A percentile compares a stretch with the other conserved stretches of the same genome.
Evolutionary conservation across 2,797 vertebrate genomes (phyloP).

Genomic region (Oreochromis grahami): DNA sequence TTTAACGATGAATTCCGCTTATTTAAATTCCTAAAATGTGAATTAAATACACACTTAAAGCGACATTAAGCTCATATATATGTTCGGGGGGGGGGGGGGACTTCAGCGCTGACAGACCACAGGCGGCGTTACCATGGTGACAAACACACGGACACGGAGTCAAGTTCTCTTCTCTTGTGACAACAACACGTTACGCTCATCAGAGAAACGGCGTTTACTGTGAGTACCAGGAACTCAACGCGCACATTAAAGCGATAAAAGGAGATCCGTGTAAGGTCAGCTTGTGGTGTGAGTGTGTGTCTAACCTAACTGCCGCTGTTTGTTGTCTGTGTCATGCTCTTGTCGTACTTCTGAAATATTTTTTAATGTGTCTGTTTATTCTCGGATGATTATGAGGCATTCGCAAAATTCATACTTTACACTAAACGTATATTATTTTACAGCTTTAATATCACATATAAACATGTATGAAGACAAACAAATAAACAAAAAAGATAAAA

Average conservation of each 20-base stretch:
- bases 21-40: background rate
- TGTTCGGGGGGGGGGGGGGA: too few species aligned
- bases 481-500: background rate
- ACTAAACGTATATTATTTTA: background rate
- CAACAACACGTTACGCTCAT: background rate
- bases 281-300: background rate
- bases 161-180: background rate
- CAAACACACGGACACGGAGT: background rate
- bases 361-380: background rate
- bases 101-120: background rate
- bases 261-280: slow-evolving; percentile 1
- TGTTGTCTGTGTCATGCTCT: rapidly evolving
- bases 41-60: background rate
- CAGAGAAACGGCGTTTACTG: slow-evolving; percentile 11
- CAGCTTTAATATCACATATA: background rate
- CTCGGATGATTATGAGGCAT: background rate
- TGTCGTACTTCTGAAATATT: rapidly evolving
- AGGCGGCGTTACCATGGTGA: background rate
- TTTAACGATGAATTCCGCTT: background rate
- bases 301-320: background rate
- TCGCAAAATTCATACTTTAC: background rate
- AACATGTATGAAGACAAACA: background rate
- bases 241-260: background rate
- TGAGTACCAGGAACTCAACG: background rate
- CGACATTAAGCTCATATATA: background rate